Base-by-base conservation (phyloP, 2,113 vertebrate species). In the Thymallus thymallus region DNA sequence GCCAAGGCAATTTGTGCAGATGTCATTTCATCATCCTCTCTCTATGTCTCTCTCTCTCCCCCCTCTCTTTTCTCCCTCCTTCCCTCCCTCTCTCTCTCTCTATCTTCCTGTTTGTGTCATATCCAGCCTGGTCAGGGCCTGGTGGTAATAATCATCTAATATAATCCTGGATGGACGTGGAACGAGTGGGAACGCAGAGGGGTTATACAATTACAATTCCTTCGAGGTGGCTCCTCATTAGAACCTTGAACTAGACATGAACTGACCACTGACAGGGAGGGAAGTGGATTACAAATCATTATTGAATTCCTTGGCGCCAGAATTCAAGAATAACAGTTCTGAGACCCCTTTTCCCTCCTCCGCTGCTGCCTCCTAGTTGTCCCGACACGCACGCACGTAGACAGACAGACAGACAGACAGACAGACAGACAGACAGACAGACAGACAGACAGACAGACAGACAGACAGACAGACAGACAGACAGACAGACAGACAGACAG, bases 221-320 rank as follows among this genome's bases (percentile, higher is more conserved):
- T 65, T 45, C 63, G 74, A 85, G 81, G 81, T 76, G 26, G 68
- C 83, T 72, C 6, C 20, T 86, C 84, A 81, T 82, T 81, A 84
- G 46, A 86, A 78, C 24, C 29, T 41, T 87, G 87, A 87, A 85
- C 89, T 86, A 72, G 77, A 86, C n/a, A 10, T 82, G 83, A 92
- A 87, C 85, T 83, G 70, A 81, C 76, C 75, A 61, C 76, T 46
- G 78, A 80, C 75, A 13, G 60, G 77, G 73, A 80, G 30, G 69
- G 76, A 69, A 78, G 80, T 80, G 69, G 75, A 87, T 89, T 90
- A 85, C 35, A 85, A 76, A 80, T 71, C 72, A 75, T 91, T 86
- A 90, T 86, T 85, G 79, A 87, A 86, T 86, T 83, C 81, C 79
- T 76, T 30, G 24, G 78, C n/a, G 73, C 24, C 67, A 65, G 82